Evolutionary conservation across 2,113 vertebrate species (phyloP), one percentile per base, ranked within the genome.

Genomic region (Microtus montanus): DNA sequence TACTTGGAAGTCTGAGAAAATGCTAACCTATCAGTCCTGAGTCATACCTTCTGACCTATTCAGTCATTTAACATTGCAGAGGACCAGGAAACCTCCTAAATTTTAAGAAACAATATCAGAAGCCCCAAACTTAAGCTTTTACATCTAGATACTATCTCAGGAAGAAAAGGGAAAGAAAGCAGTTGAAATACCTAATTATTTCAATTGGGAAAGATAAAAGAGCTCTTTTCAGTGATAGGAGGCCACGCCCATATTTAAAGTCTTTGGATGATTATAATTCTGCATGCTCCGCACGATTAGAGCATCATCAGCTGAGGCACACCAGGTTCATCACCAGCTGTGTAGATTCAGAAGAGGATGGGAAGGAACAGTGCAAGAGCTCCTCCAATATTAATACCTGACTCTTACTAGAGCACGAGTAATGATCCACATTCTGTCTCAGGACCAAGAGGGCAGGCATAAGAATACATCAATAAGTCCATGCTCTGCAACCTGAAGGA

Each of bases 191-290:
- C 7, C 7, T 38, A 49, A 79, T 13, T 68, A n/a, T 79, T 61
- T 79, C 24, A 58, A 4, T 26, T 17, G 22, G 28, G 13, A 88
- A 38, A 84, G 26, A 87, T 24, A 33, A 68, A 22, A 68, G 33
- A 30, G 19, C 15, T 5, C 26, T 71, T 33, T 38, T 3, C 12
- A 33, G 14, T 7, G 33, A 63, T 17, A 41, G 68, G 35, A 47
- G 26, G 41, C 4, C 22, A 71, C 7, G 4, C 7, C 17, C 30
- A 20, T 30, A 30, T 17, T 68, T 22, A 63, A 64, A 20, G 13
- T 22, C 28, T 66, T 13, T 85, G 41, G 41, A 28, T 35, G 35
- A 15, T 17, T 20, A 28, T 0, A 0, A 8, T 68, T 2, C 47
- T 80, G 5, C 33, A 35, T 63, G 7, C 61, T 70, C 58, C 41